Conservation (phyloP, 2,888 invertebrate genomes). For the Ectemnius cavifrons region DNA sequence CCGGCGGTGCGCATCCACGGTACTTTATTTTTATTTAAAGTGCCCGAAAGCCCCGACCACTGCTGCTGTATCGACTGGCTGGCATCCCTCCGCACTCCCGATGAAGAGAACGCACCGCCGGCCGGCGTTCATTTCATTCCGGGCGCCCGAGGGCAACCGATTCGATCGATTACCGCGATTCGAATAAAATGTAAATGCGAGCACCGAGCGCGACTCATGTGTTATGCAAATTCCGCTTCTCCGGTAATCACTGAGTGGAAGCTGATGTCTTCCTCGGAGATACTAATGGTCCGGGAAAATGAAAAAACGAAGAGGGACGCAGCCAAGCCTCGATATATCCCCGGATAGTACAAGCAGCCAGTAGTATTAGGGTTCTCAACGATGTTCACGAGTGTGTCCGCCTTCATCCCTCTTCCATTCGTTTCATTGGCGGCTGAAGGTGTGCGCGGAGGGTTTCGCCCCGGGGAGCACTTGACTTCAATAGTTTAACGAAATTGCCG, state of each 20-base stretch:
- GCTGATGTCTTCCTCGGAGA: constrained; percentile 75
- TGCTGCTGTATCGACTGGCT: constrained; percentile 18
- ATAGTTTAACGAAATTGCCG: constrained; percentile 71
- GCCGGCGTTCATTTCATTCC: constrained; percentile 68
- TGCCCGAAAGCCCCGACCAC: constrained; percentile 50
- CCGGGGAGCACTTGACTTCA: constrained; percentile 69
- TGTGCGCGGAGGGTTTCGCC: constrained; percentile 43
- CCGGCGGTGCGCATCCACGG: constrained; percentile 66
- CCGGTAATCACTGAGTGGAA: constrained; percentile 77
- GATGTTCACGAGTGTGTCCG: constrained; percentile 4
- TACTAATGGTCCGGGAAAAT: constrained; percentile 74
- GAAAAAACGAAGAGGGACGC: constrained; percentile 52
- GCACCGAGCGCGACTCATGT: constrained; percentile 68
- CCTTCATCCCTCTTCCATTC: not conserved
- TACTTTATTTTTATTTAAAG: constrained; percentile 77
- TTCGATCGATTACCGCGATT: constrained; percentile 77
- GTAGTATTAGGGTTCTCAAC: constrained; percentile 24
- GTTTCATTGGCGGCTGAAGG: constrained; percentile 13
- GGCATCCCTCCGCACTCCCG: constrained; percentile 21
- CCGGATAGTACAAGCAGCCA: constrained; percentile 34
- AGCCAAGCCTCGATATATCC: not conserved
- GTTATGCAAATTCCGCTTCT: constrained; percentile 74
- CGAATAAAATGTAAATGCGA: constrained; percentile 77
- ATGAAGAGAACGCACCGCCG: constrained; percentile 9
- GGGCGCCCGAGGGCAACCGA: constrained; percentile 48